These are phyloP conservation scores for Thecocarcelia acutangulata DNA, from an alignment of 2,888 invertebrate species.

Conservation along the genomic window DNA sequence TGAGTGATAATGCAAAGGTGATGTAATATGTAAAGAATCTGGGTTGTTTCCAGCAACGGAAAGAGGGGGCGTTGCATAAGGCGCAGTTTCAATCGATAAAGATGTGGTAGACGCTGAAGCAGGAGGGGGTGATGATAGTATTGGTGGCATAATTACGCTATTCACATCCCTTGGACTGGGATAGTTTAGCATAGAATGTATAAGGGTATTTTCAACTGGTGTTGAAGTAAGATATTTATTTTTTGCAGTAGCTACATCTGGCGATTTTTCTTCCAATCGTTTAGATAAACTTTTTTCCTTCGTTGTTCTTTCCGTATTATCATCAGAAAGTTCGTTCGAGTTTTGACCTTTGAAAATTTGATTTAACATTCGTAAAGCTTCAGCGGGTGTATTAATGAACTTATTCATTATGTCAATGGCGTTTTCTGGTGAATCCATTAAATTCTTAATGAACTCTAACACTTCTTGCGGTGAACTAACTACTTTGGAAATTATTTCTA, in stretches of 20 bases:
- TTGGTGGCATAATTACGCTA: slow-evolving; percentile 9
- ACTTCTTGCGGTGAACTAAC: slow-evolving; percentile 81
- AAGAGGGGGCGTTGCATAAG: slow-evolving; percentile 44
- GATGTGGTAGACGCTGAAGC: not conserved
- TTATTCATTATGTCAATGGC: slow-evolving; percentile 81
- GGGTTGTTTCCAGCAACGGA: slow-evolving; percentile 1
- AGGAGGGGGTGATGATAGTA: slow-evolving; percentile 38
- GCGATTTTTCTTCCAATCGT: not conserved
- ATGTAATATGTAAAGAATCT: slow-evolving; percentile 45
- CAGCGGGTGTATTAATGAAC: slow-evolving; percentile 81
- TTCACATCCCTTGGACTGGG: slow-evolving; percentile 66
- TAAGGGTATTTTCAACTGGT: slow-evolving; percentile 72
- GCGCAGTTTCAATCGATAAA: slow-evolving; percentile 21
- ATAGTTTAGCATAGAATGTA: slow-evolving; percentile 75
- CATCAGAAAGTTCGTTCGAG: slow-evolving; percentile 6
- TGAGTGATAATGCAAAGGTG: slow-evolving; percentile 45
- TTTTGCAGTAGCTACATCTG: not conserved
- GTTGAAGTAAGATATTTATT: slow-evolving; percentile 11
- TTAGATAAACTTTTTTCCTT: not conserved
- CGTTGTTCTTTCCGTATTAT: not conserved
- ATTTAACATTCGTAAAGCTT: slow-evolving; percentile 80
- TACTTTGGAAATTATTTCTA: slow-evolving; percentile 81
- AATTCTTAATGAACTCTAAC: slow-evolving; percentile 80
- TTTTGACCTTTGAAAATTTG: slow-evolving; percentile 78
- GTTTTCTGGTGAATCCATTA: slow-evolving; percentile 81